A percentile compares a stretch with the other conserved stretches of the same genome.
Evolutionary conservation across 2,888 invertebrate species (phyloP).

Genomic region (Meghimatium bilineatum): DNA sequence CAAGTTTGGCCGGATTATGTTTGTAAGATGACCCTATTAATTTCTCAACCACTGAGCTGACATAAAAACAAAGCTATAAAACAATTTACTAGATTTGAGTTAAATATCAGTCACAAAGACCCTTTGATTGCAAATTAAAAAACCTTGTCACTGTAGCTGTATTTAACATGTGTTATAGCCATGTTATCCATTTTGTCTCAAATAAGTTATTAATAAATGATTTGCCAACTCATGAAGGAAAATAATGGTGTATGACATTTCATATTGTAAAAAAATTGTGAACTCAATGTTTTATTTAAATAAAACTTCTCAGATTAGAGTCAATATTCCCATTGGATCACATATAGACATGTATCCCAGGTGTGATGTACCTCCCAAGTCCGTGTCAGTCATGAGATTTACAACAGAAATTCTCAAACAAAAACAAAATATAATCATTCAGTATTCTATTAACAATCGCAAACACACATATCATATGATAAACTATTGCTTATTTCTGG

Average conservation of each 20-base stretch:
- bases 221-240: too few relatives aligned
- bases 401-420: neutral
- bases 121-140: neutral
- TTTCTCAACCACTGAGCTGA: too few relatives aligned
- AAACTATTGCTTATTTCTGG: neutral
- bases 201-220: too few relatives aligned
- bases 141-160: constrained; percentile 11
- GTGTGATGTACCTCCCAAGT: neutral
- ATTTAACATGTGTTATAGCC: constrained; percentile 30
- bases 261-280: too few relatives aligned
- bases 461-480: neutral
- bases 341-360: neutral
- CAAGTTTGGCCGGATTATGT: too few relatives aligned
- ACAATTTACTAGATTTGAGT: neutral
- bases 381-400: neutral
- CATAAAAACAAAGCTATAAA: neutral
- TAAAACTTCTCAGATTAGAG: too few relatives aligned
- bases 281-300: too few relatives aligned
- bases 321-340: too few relatives aligned
- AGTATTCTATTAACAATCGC: neutral
- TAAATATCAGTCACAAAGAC: neutral
- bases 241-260: too few relatives aligned
- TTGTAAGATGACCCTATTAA: too few relatives aligned
- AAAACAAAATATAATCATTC: neutral
- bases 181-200: too few relatives aligned